phyloP scores from a whole-genome alignment of 1,140 invertebrate genomes.

The Neoseiulus cucumeris region DNA sequence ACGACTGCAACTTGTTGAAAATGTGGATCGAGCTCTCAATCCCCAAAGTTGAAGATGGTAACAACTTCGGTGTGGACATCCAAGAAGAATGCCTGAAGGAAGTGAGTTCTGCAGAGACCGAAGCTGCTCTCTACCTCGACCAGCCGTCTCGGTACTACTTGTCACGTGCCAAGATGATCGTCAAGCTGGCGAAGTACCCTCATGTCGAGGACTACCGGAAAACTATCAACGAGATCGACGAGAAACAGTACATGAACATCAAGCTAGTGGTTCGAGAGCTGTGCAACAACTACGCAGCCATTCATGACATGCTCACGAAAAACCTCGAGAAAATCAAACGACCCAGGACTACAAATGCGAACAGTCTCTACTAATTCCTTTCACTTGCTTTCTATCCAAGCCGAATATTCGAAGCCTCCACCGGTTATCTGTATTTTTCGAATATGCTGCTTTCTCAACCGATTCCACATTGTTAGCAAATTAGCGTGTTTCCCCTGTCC shows the following conservation, averaged over 20 bases:
- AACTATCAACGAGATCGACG: conserved; percentile 10
- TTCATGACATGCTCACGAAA: conserved; percentile 14
- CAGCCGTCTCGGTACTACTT: not conserved
- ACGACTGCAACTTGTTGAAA: conserved; percentile 10
- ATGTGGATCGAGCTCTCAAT: conserved; percentile 10
- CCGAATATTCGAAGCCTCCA: no score
- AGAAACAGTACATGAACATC: conserved; percentile 11
- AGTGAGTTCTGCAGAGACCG: not conserved
- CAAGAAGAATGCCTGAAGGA: conserved; percentile 12
- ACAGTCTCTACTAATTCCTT: conserved; percentile 11
- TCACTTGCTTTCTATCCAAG: no score
- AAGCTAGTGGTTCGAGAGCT: conserved; percentile 4
- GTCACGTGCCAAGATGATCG: conserved; percentile 11
- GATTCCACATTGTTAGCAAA: no score
- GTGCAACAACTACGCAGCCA: conserved; percentile 7
- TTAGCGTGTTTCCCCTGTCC: no score
- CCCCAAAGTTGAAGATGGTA: conserved; percentile 14
- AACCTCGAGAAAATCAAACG: conserved; percentile 13
- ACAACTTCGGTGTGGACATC: conserved; percentile 15
- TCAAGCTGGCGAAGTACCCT: conserved; percentile 12
- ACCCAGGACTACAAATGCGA: not conserved
- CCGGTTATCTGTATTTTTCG: no score
- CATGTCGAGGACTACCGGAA: conserved; percentile 9
- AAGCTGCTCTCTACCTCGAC: conserved; percentile 4
- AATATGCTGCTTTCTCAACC: no score